Base-by-base conservation (phyloP, 2,797 vertebrate species). In the Muraenolepis orangiensis region DNA sequence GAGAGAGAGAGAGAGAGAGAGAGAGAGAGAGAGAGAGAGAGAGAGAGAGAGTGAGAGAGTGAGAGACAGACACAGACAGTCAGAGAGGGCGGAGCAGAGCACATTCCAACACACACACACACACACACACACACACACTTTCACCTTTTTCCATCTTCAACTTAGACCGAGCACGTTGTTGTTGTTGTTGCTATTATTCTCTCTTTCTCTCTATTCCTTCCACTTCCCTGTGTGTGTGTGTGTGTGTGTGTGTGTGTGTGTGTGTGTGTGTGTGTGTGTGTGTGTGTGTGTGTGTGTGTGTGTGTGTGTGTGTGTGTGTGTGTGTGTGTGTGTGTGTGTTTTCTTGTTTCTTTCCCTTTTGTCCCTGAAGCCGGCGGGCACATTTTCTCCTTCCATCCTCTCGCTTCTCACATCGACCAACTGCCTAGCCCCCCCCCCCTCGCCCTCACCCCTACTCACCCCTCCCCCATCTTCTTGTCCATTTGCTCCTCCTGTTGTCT, bases 51-150 rank as follows among this genome's bases (percentile, higher is more conserved):
- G 77, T 73, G 42, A 66, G 34, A 29, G 70, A 83, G 82, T 42
- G 73, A 79, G 76, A 40, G 72, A 81, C 70, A 57, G 71, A 79
- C 46, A 69, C 28, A 72, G 34, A 40, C 72, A 88, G 77, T 73
- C 69, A 34, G 40, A 66, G n/a, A n/a, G n/a, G n/a, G n/a, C n/a
- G n/a, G n/a, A n/a, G n/a, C 36, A 61, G 38, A 32, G 74, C 38
- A 16, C 11, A 42, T 71, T 67, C 75, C 68, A 2, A 75, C 34
- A 29, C 66, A 42, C 34, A 7, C 16, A 20, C 42, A 46, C 42
- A 7, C 16, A 20, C 42, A 46, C 42, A 75, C 34, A 29, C 66
- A 42, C 34, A 7, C 16, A 20, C 42, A 46, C 42, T 14, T 46
- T 46, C 28, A 18, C 73, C 67, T 74, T 57, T 38, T 28, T n/a